These are phyloP conservation scores for Bicyclus anynana DNA, from an alignment of 1,140 invertebrate species.

Conservation along the genomic window DNA sequence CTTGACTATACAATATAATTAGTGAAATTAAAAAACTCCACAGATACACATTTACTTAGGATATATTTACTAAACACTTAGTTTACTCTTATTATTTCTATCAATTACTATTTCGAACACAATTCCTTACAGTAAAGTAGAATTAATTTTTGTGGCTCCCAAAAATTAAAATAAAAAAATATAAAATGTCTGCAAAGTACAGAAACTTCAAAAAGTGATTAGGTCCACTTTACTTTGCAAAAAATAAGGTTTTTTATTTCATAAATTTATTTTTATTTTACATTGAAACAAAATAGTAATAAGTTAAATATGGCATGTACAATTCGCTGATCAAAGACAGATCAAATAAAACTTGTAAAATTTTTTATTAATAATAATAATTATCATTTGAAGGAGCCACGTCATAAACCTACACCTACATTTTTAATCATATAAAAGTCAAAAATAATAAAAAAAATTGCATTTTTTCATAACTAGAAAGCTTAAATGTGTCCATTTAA, in stretches of 20 bases:
- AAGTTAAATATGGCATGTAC: too few relatives aligned
- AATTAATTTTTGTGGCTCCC: not conserved
- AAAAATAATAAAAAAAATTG: conserved; percentile 19
- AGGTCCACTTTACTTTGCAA: too few relatives aligned
- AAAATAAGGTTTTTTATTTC: too few relatives aligned
- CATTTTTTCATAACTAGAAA: conserved; percentile 21
- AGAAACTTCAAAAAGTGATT: too few relatives aligned
- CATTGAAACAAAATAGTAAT: not conserved
- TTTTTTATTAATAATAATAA: not conserved
- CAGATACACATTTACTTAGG: not conserved
- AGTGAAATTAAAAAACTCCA: conserved; percentile 9
- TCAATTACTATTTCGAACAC: not conserved
- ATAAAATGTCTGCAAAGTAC: too few relatives aligned
- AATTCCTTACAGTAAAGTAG: not conserved
- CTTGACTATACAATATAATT: conserved; percentile 4
- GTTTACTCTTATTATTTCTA: not conserved
- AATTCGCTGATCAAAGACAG: too few relatives aligned
- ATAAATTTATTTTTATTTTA: not conserved
- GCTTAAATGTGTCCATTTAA: not conserved
- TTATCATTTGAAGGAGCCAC: conserved; percentile 6
- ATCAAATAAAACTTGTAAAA: too few relatives aligned
- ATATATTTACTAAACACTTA: not conserved
- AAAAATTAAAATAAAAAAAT: too few relatives aligned
- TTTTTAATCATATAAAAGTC: conserved; percentile 16
- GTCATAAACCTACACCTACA: conserved; percentile 3